phyloP scores from a whole-genome alignment of 2,113 vertebrate genomes.

The Osmerus mordax region DNA sequence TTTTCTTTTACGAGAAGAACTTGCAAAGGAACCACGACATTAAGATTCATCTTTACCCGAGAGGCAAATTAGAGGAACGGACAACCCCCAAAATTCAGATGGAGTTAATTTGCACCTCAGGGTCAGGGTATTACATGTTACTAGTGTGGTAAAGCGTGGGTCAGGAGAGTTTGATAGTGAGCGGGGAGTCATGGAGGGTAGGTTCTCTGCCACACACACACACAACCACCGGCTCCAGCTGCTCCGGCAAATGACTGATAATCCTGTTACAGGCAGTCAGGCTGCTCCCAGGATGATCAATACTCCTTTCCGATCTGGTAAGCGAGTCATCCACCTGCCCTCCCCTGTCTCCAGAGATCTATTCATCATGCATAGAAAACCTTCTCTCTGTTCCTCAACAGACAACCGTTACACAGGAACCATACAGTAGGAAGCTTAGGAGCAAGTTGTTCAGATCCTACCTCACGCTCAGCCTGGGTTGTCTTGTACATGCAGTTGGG shows the following conservation, averaged over 20 bases:
- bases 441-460: too few species aligned
- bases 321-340: slow-evolving; percentile 41
- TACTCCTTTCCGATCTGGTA: slow-evolving; percentile 21
- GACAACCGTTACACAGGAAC: too few species aligned
- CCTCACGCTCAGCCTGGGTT: too few species aligned
- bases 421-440: too few species aligned
- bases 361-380: too few species aligned
- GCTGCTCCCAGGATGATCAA: slow-evolving; percentile 32
- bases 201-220: slow-evolving; percentile 5
- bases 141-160: neutral
- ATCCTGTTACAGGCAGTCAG: slow-evolving; percentile 54
- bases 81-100: neutral
- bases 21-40: neutral
- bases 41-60: neutral
- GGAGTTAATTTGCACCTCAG: too few species aligned
- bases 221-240: slow-evolving; percentile 27
- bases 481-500: too few species aligned
- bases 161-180: neutral
- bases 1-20: too few species aligned
- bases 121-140: neutral
- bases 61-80: neutral
- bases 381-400: too few species aligned
- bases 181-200: too few species aligned
- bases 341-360: neutral
- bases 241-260: slow-evolving; percentile 50